A percentile compares a stretch with the other conserved stretches of the same genome.
Evolutionary conservation across 2,797 vertebrate genomes (phyloP).

Genomic region (Danio choprae): DNA sequence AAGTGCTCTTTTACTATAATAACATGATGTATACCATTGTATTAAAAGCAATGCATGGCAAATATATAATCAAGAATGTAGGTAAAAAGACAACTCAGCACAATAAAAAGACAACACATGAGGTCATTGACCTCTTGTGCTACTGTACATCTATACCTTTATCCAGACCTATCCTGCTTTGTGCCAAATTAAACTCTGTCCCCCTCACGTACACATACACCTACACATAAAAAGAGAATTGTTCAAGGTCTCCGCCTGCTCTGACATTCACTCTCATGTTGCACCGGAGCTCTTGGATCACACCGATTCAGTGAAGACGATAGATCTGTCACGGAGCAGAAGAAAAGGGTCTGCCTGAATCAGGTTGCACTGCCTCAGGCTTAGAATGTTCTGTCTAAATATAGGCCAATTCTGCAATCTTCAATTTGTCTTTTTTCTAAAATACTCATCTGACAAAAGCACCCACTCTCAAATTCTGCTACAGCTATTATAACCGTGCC

Average conservation of each 20-base stretch:
- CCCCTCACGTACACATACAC: neutral
- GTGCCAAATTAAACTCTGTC: conserved; percentile 50
- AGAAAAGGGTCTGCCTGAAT: conserved; percentile 46
- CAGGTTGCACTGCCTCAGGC: conserved; percentile 43
- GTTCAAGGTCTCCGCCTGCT: conserved; percentile 51
- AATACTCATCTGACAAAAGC: conserved; percentile 47
- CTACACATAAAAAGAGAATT: conserved; percentile 28
- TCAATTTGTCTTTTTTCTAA: conserved; percentile 41
- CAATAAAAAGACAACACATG: neutral
- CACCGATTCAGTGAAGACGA: conserved; percentile 33
- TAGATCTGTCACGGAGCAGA: conserved; percentile 19
- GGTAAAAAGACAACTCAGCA: neutral
- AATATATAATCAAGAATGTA: neutral
- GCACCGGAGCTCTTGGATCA: conserved; percentile 46
- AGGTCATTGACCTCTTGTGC: conserved; percentile 22
- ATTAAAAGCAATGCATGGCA: neutral
- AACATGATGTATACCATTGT: too few relatives aligned
- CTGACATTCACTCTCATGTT: conserved; percentile 43
- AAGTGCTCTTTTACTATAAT: too few relatives aligned
- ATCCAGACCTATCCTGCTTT: conserved; percentile 38
- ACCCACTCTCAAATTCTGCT: conserved; percentile 34
- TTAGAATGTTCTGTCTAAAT: conserved; percentile 45
- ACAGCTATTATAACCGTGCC: conserved; percentile 29
- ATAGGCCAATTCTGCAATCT: conserved; percentile 42
- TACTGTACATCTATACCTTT: conserved; percentile 37